Evolutionary conservation across 64 coral and sea anemone species (phyloP).

Genomic region (Montipora sp.): DNA sequence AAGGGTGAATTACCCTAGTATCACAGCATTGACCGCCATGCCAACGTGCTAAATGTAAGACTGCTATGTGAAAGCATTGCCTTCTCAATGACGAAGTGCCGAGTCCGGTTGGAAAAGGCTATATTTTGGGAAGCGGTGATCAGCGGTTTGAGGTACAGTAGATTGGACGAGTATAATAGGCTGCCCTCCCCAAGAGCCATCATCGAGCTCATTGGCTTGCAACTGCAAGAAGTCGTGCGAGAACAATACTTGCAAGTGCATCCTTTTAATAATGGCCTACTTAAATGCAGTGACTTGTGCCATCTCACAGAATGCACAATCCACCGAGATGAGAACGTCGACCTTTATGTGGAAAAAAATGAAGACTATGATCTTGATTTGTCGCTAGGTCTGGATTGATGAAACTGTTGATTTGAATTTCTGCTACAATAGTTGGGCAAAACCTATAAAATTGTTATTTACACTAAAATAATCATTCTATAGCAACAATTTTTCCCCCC

Average conservation of each 20-base stretch:
- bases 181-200: slow-evolving; percentile 23
- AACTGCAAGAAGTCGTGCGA: slow-evolving; percentile 12
- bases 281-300: neutral
- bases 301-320: neutral
- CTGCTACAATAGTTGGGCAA: no score
- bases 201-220: slow-evolving; percentile 26
- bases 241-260: slow-evolving; percentile 22
- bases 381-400: no score
- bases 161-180: neutral
- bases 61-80: neutral
- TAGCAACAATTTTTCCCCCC: no score
- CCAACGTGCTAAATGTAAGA: slow-evolving; percentile 3
- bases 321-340: neutral
- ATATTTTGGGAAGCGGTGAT: neutral
- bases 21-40: slow-evolving; percentile 26
- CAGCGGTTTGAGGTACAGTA: neutral
- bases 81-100: neutral
- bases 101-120: neutral
- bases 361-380: no score
- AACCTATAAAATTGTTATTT: no score
- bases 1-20: slow-evolving; percentile 11
- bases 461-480: no score
- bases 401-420: no score
- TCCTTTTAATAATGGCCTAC: slow-evolving; percentile 11
- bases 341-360: no score